Evolutionary conservation across 2,888 invertebrate genomes (phyloP).

Genomic region (Brenthis ino): DNA sequence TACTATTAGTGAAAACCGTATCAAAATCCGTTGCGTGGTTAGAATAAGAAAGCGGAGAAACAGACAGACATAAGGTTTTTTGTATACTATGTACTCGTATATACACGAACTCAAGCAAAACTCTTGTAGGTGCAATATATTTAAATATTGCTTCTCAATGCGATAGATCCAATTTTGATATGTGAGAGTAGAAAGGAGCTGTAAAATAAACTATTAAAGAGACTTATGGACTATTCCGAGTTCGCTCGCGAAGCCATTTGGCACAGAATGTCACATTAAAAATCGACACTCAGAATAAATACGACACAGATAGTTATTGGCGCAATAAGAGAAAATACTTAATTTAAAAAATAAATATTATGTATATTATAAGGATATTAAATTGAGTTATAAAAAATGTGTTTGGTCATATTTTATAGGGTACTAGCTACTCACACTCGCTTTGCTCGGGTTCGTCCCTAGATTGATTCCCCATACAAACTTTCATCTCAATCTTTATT

Average conservation of each 20-base stretch:
- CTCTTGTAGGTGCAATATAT: not conserved
- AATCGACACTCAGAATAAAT: slow-evolving; percentile 18
- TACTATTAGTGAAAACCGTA: too few species aligned
- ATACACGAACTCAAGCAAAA: not conserved
- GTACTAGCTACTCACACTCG: too few species aligned
- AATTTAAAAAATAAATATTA: not conserved
- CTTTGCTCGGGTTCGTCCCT: too few species aligned
- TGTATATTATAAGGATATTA: too few species aligned
- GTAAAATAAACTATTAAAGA: slow-evolving; percentile 23
- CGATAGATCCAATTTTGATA: slow-evolving; percentile 9
- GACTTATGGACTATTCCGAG: slow-evolving; percentile 20
- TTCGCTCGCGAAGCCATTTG: slow-evolving; percentile 19
- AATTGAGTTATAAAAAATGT: too few species aligned
- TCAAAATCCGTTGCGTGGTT: too few species aligned
- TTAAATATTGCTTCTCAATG: slow-evolving; percentile 5
- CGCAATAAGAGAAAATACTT: slow-evolving; percentile 10
- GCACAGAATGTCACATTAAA: slow-evolving; percentile 21
- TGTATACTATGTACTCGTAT: too few species aligned
- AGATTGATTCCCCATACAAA: too few species aligned
- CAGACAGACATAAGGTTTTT: too few species aligned
- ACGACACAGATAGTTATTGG: slow-evolving; percentile 11
- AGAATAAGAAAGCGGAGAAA: too few species aligned
- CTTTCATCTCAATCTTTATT: too few species aligned
- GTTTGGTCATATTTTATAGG: too few species aligned
- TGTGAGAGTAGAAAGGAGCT: slow-evolving; percentile 15